Base-by-base conservation (phyloP, 2,113 vertebrate genomes). In the Amblyopsis rosae region DNA sequence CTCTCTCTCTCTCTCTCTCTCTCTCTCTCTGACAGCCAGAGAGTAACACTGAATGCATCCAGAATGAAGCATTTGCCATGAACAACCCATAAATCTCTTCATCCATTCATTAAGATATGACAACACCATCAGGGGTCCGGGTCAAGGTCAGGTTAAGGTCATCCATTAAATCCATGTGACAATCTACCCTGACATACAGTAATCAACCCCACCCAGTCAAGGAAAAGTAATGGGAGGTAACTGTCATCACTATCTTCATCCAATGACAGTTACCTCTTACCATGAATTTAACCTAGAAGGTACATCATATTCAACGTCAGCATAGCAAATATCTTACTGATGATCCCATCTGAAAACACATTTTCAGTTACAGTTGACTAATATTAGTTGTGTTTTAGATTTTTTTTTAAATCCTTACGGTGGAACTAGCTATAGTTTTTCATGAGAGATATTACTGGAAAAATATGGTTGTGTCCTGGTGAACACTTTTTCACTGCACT, bases 391-490 rank as follows among this genome's bases (percentile, higher is more conserved):
- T 53, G 35, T 41, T 41, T 41, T 41, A 7, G 35, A 41, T 41
- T 0, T 41, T 41, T 7, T 35, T 35, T 35, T 35, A 35, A 35
- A 35, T 81, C 53, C 67, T 76, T 51, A 69, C 45, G 45, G 60
- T 59, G 50, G 15, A 17, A 67, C 17, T 10, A 41, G 51, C 17
- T 57, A 45, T 10, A 1, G 58, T 82, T 76, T 86, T 77, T 80
- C 70, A 69, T 72, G 67, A 73, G 45, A 1, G 2, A 16, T 60
- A 77, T 85, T 86, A 2, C 26, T 26, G 26, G 26, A 81, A 48
- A 12, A 19, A 0, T 15, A 15, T 49, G 32, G 3, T 53, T 11
- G 17, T 0, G 12, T 59, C 59, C 19, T 57, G 26, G 53, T 62
- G 45, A 13, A 17, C 74, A 49, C 6, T 26, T 11, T 57, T 73